Evolutionary conservation across 2,797 vertebrate species (phyloP).

Genomic region (Neostethus bicornis): DNA sequence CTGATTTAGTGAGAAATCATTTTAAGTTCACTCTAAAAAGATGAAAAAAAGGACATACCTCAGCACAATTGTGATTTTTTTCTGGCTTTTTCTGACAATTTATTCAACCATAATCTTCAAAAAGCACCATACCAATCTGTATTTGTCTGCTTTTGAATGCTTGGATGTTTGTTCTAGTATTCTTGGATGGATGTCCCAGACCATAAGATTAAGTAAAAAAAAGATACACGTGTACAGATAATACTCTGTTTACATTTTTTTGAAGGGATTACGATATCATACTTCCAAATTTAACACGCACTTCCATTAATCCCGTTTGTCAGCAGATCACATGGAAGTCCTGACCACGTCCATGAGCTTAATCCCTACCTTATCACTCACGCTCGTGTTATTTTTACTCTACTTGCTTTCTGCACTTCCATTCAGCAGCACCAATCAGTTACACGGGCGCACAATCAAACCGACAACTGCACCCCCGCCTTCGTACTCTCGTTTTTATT

Average conservation of each 20-base stretch:
- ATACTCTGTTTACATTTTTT: conserved; percentile 52
- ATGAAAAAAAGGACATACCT: conserved; percentile 9
- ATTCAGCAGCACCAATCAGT: conserved; percentile 43
- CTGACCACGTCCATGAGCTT: conserved; percentile 64
- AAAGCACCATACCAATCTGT: conserved; percentile 33
- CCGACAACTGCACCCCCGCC: conserved; percentile 18
- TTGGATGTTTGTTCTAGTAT: neutral
- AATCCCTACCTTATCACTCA: conserved; percentile 65
- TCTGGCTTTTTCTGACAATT: neutral
- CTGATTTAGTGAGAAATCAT: conserved; percentile 12
- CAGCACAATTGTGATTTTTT: conserved; percentile 3
- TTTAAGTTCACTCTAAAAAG: conserved; percentile 3
- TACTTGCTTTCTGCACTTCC: conserved; percentile 38
- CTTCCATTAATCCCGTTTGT: conserved; percentile 70
- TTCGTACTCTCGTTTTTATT: conserved; percentile 30
- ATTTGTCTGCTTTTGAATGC: conserved; percentile 16
- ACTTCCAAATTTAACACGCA: conserved; percentile 49
- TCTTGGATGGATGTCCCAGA: neutral
- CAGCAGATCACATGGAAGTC: conserved; percentile 66
- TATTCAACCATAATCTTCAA: conserved; percentile 17
- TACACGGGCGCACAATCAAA: conserved; percentile 41
- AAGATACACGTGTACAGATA: conserved; percentile 9
- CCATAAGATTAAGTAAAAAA: too few relatives aligned
- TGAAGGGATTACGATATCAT: conserved; percentile 57
- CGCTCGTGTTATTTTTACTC: conserved; percentile 26